A percentile compares a stretch with the other conserved stretches of the same genome.
Evolutionary conservation across 2,113 vertebrate species (phyloP).

Genomic region (Otocyon megalotis): DNA sequence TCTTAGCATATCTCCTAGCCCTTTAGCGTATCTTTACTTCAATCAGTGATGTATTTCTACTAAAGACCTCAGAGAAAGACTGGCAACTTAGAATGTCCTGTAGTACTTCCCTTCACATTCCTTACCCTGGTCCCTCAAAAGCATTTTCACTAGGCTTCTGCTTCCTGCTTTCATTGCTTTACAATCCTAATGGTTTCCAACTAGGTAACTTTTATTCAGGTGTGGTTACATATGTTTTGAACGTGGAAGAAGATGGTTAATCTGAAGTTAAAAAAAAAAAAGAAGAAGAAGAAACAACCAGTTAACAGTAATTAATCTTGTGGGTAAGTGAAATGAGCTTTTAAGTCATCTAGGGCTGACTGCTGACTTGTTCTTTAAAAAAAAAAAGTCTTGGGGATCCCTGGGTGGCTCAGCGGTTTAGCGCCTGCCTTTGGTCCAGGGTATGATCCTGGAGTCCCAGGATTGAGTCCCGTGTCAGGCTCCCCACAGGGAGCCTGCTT

Average conservation of each 20-base stretch:
- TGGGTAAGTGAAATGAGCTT: background rate
- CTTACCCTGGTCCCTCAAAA: background rate
- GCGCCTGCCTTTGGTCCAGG: no score
- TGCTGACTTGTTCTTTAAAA: background rate
- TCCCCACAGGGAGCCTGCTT: no score
- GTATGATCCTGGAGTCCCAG: no score
- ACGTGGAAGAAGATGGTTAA: conserved; percentile 14
- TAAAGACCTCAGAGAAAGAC: background rate
- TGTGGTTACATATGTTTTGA: background rate
- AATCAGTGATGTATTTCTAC: background rate
- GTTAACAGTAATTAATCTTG: background rate
- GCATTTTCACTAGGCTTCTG: background rate
- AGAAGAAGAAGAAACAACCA: background rate
- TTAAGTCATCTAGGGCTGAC: background rate
- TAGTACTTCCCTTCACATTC: background rate
- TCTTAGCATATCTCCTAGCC: background rate
- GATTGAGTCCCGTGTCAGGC: no score
- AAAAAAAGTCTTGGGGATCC: no score
- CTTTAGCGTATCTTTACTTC: background rate
- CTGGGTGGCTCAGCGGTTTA: no score
- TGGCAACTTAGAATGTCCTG: background rate
- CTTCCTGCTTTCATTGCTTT: conserved; percentile 7
- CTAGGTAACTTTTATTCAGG: conserved; percentile 47
- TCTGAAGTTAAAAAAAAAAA: background rate
- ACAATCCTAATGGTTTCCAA: conserved; percentile 48